phyloP scores from a whole-genome alignment of 2,797 vertebrate species.

The Bovichtus variegatus region DNA sequence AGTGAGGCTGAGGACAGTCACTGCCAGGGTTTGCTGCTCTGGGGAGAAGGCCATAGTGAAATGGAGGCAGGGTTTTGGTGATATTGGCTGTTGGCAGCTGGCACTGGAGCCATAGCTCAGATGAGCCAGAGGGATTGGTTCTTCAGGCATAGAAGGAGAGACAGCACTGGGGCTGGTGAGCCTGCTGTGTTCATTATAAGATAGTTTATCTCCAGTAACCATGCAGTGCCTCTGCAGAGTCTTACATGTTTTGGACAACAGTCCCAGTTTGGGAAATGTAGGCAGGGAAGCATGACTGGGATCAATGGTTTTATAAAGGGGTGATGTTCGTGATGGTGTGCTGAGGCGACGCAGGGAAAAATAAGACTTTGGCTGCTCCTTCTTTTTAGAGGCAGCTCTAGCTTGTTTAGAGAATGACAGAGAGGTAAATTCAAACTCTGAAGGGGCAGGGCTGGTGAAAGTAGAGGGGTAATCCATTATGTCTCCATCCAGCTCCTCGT shows the following conservation, averaged over 20 bases:
- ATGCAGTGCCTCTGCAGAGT: conserved; percentile 80
- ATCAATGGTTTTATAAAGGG: conserved; percentile 68
- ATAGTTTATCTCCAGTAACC: conserved; percentile 65
- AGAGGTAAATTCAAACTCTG: conserved; percentile 54
- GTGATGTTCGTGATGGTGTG: conserved; percentile 57
- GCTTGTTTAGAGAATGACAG: conserved; percentile 26
- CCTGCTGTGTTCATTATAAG: conserved; percentile 69
- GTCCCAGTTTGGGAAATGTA: conserved; percentile 74
- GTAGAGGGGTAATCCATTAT: conserved; percentile 72
- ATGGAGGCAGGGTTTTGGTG: conserved; percentile 76
- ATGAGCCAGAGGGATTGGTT: conserved; percentile 68
- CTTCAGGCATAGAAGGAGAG: conserved; percentile 55
- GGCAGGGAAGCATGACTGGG: conserved; percentile 74
- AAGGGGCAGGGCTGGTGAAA: conserved; percentile 68
- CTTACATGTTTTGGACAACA: conserved; percentile 75
- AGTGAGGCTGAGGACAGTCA: conserved; percentile 77
- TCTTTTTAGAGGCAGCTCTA: conserved; percentile 46
- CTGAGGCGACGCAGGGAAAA: conserved; percentile 78
- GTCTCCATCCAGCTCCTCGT: conserved; percentile 75
- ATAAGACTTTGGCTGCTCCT: conserved; percentile 61
- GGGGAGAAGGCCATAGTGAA: conserved; percentile 83
- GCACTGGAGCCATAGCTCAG: conserved; percentile 72
- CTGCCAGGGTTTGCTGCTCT: conserved; percentile 72
- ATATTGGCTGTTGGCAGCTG: conserved; percentile 45
- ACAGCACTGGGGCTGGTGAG: conserved; percentile 54